A percentile compares a stretch with the other conserved stretches of the same genome.
Evolutionary conservation across 2,888 invertebrate species (phyloP).

Genomic region (Nymphalis c-album): DNA sequence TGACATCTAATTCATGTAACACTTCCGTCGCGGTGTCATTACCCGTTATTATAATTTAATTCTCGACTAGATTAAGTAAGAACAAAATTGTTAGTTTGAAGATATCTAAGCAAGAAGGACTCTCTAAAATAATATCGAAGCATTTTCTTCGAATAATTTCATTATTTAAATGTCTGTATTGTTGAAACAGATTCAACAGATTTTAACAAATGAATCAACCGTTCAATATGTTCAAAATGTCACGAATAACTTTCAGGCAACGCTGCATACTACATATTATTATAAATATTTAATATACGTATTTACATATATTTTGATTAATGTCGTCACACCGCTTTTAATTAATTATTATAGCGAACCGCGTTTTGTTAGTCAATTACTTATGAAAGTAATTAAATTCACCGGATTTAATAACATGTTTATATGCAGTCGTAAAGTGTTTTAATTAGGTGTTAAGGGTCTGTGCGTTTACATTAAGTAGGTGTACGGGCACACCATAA

Average conservation of each 20-base stretch:
- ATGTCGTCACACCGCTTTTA: not conserved
- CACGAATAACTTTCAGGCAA: not conserved
- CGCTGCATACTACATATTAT: not conserved
- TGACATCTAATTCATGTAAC: constrained; percentile 28
- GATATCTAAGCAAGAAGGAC: not conserved
- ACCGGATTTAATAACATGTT: constrained; percentile 14
- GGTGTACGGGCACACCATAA: not conserved
- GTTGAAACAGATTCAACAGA: not conserved
- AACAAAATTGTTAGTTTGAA: constrained; percentile 1
- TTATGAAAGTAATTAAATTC: not conserved
- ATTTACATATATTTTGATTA: not conserved
- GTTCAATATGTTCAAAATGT: not conserved
- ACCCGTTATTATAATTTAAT: constrained; percentile 24
- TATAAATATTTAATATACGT: not conserved
- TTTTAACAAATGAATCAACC: not conserved
- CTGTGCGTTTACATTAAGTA: constrained; percentile 7
- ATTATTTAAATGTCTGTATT: not conserved
- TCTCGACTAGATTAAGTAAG: constrained; percentile 8
- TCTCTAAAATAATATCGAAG: too few relatives aligned
- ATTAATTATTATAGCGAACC: not conserved
- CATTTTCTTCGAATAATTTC: not conserved
- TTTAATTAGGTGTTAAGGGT: constrained; percentile 21
- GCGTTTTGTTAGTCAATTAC: constrained; percentile 2
- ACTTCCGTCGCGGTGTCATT: constrained; percentile 31
- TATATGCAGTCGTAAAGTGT: constrained; percentile 9